Conservation (phyloP, 92 coral and sea anemone species). For the Micromussa lordhowensis region DNA sequence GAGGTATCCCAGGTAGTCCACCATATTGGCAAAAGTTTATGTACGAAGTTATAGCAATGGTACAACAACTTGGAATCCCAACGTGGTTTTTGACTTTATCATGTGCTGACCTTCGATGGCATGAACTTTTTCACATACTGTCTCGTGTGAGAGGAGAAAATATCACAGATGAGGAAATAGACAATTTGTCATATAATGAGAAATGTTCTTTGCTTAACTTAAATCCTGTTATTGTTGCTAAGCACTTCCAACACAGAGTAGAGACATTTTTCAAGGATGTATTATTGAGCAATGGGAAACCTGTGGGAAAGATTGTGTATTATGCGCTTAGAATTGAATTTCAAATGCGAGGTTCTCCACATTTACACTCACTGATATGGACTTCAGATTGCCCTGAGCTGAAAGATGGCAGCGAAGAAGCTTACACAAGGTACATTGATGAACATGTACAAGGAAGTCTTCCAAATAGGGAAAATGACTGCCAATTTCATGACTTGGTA, state of each 20-base stretch:
- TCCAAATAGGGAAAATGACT: slow-evolving; percentile 27
- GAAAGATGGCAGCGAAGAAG: neutral
- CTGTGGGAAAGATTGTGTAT: slow-evolving; percentile 42
- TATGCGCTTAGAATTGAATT: slow-evolving; percentile 49
- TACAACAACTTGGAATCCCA: slow-evolving; percentile 55
- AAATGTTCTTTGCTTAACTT: slow-evolving; percentile 39
- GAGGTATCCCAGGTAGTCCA: slow-evolving; percentile 30
- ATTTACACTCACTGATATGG: slow-evolving; percentile 29
- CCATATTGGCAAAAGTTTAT: slow-evolving; percentile 52
- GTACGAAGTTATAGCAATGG: slow-evolving; percentile 47
- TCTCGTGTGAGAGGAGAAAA: slow-evolving; percentile 17
- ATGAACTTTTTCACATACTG: slow-evolving; percentile 37
- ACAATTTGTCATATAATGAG: slow-evolving; percentile 43
- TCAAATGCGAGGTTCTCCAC: slow-evolving; percentile 45
- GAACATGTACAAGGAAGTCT: slow-evolving; percentile 33
- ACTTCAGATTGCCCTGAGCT: slow-evolving; percentile 47
- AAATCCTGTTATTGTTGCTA: slow-evolving; percentile 49
- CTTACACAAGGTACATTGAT: slow-evolving; percentile 25
- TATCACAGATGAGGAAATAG: slow-evolving; percentile 36
- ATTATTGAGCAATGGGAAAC: slow-evolving; percentile 9
- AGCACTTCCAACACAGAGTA: slow-evolving; percentile 55
- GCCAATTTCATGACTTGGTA: slow-evolving; percentile 35
- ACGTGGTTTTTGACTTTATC: slow-evolving; percentile 51
- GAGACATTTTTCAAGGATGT: slow-evolving; percentile 39
- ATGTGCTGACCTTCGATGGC: slow-evolving; percentile 50